These are phyloP conservation scores for Gambusia affinis DNA, from an alignment of 2,113 vertebrate species.

Conservation along the genomic window DNA sequence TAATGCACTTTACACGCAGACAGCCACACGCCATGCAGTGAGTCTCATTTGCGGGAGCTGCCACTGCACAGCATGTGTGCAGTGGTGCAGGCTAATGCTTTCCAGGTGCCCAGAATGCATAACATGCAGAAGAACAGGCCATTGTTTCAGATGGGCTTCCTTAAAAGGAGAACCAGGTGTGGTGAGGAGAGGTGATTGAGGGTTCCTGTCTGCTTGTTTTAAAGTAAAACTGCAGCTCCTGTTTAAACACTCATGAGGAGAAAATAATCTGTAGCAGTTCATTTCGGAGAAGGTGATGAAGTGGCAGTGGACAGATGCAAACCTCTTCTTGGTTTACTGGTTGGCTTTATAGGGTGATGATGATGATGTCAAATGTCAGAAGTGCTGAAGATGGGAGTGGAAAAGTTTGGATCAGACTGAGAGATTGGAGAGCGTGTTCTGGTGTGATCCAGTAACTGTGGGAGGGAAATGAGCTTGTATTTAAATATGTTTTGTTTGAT, in stretches of 20 bases:
- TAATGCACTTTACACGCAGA: constrained; percentile 6
- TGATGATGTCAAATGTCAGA: constrained; percentile 23
- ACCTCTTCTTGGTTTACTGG: constrained; percentile 21
- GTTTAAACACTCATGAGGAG: neutral
- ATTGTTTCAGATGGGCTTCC: constrained; percentile 64
- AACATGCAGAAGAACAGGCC: constrained; percentile 46
- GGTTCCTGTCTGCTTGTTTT: neutral
- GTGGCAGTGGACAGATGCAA: constrained; percentile 6
- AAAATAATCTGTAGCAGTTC: neutral
- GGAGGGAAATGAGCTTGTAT: neutral
- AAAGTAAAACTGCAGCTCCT: neutral
- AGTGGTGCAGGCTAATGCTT: constrained; percentile 68
- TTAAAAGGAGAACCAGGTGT: constrained; percentile 69
- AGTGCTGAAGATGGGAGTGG: neutral
- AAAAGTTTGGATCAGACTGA: neutral
- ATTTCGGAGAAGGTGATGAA: neutral
- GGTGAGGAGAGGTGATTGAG: constrained; percentile 7
- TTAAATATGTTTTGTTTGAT: neutral
- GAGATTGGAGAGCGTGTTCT: neutral
- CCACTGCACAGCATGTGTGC: constrained; percentile 54
- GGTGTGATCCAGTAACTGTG: neutral
- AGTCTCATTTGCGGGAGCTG: constrained; percentile 66
- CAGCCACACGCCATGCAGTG: constrained; percentile 14
- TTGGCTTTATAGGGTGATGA: constrained; percentile 5
- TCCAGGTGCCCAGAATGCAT: constrained; percentile 69